These are phyloP conservation scores for Patiria pectinifera DNA, from an alignment of 53 echinoderm and acorn worm genomes.

Conservation along the genomic window DNA sequence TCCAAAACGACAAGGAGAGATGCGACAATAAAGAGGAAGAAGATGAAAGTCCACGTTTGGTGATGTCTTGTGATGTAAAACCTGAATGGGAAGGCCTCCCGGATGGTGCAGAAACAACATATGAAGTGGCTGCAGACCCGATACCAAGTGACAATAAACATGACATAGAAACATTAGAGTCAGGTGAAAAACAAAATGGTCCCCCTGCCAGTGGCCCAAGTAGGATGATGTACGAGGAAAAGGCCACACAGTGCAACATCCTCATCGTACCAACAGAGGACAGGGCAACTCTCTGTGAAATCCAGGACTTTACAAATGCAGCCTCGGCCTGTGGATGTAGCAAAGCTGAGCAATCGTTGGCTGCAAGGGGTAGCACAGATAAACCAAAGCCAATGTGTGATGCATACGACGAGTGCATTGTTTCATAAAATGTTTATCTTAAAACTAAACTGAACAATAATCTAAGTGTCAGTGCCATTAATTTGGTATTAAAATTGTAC, in stretches of 20 bases:
- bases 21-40: background rate
- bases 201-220: background rate
- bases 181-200: background rate
- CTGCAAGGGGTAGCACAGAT: background rate
- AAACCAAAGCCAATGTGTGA: background rate
- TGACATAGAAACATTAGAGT: background rate
- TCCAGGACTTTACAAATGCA: slow-evolving; percentile 7
- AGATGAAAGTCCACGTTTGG: background rate
- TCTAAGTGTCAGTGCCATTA: background rate
- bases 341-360: background rate
- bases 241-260: slow-evolving; percentile 28
- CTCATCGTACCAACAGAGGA: background rate
- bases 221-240: background rate
- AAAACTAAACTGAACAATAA: background rate
- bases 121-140: background rate
- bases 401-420: slow-evolving; percentile 8
- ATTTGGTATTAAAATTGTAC: too few species aligned
- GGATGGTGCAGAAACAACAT: background rate
- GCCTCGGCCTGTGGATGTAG: background rate
- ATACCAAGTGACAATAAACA: background rate
- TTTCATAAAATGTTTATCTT: background rate
- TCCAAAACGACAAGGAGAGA: background rate
- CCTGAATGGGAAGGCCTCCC: too few species aligned
- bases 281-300: slow-evolving; percentile 11
- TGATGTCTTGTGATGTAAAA: too few species aligned